Conservation (phyloP, 1,140 invertebrate genomes). For the Bombus haemorrhoidalis region DNA sequence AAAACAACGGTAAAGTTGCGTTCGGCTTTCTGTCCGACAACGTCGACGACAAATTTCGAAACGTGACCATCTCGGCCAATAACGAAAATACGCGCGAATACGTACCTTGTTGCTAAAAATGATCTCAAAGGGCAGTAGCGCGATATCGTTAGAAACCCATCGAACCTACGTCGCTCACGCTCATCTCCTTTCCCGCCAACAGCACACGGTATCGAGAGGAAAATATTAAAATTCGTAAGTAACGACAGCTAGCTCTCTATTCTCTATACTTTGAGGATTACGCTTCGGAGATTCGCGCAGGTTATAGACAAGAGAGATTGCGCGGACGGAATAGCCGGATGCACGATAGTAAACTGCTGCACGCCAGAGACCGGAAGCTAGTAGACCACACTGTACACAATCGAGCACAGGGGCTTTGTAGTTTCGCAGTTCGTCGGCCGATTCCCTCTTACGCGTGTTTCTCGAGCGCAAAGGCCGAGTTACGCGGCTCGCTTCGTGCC, state of each 20-base stretch:
- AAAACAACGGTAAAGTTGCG: no score
- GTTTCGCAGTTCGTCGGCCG: conserved; percentile 36
- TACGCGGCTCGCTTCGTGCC: conserved; percentile 33
- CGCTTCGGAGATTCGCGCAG: neutral
- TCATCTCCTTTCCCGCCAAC: neutral
- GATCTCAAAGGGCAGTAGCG: no score
- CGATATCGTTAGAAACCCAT: no score
- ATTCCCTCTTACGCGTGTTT: conserved; percentile 58
- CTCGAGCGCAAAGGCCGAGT: conserved; percentile 41
- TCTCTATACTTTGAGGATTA: neutral
- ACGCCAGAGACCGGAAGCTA: conserved; percentile 44
- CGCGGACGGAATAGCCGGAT: conserved; percentile 30
- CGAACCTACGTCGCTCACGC: no score
- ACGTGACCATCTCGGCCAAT: no score
- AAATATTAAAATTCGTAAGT: no score
- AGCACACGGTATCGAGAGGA: no score
- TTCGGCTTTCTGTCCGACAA: neutral
- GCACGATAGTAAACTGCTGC: conserved; percentile 5
- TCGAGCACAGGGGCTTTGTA: conserved; percentile 47
- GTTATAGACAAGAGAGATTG: neutral
- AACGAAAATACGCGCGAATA: no score
- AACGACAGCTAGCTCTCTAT: neutral
- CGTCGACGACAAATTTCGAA: neutral
- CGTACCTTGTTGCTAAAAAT: no score
- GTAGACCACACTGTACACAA: conserved; percentile 60